phyloP scores from a whole-genome alignment of 2,888 invertebrate species.

The Aplocera efformata region DNA sequence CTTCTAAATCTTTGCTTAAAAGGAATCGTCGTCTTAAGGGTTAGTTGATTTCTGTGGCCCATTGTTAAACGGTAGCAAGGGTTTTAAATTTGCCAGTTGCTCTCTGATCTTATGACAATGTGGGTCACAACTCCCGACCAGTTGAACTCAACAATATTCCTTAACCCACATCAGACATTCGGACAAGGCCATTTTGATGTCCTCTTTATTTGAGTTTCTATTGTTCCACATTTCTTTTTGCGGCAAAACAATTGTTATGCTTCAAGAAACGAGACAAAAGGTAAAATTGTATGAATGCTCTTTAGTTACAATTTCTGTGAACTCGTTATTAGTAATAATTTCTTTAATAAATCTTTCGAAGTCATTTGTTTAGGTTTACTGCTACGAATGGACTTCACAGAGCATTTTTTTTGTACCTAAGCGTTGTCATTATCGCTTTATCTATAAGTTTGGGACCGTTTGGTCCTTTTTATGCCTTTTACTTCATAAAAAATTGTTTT shows the following conservation, averaged over 20 bases:
- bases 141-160: constrained; percentile 33
- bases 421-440: constrained; percentile 7
- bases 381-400: constrained; percentile 12
- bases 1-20: constrained; percentile 60
- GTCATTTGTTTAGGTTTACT: constrained; percentile 7
- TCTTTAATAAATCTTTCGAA: constrained; percentile 36
- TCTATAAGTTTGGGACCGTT: too few relatives aligned
- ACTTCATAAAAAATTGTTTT: too few relatives aligned
- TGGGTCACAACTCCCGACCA: constrained; percentile 53
- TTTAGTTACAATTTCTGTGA: constrained; percentile 29
- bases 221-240: constrained; percentile 25
- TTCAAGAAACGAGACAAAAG: constrained; percentile 20
- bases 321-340: constrained; percentile 41
- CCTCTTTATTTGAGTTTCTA: constrained; percentile 17
- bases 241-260: constrained; percentile 22
- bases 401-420: constrained; percentile 1
- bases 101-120: constrained; percentile 63
- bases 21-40: constrained; percentile 72
- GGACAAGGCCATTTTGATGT: constrained; percentile 22
- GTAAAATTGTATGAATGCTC: constrained; percentile 14
- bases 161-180: constrained; percentile 33
- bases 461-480: too few relatives aligned
- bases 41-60: constrained; percentile 56
- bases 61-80: constrained; percentile 49
- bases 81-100: constrained; percentile 57